Base-by-base conservation (phyloP, 2,113 vertebrate species). In the Tychaedon coryphoeus region DNA sequence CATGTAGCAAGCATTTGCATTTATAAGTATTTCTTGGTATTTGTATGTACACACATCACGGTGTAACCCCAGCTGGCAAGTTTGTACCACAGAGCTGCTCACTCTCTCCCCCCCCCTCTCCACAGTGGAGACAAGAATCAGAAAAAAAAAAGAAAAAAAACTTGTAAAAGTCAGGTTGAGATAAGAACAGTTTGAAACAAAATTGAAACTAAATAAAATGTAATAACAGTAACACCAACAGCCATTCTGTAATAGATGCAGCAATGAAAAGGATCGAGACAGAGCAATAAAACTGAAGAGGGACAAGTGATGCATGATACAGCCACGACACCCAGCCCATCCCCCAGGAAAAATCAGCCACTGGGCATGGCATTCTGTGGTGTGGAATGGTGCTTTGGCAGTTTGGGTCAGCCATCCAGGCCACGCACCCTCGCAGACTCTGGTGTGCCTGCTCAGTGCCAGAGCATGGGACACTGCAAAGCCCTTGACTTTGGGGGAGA, bases 141-240 rank as follows among this genome's bases (percentile, higher is more conserved):
- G 33, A 16, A 58, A 70, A 78, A 58, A 70, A 78, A 31, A 0
- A 47, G 45, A 76, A 61, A 50, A 50, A 51, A 60, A 16, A 5
- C 12, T 5, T 1, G 0, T 45, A 24, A 58, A 66, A 45, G 15
- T 38, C 3, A 2, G 6, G 3, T 22, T 38, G 36, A 38, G 43
- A n/a, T 36, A 58, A 51, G 33, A 73, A 38, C 16, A 67, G 13
- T 74, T 74, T n/a, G 40, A 40, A 40, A 40, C 40, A 40, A 40
- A 45, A 25, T 22, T 16, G 19, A 57, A 88, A 51, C 6, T 20
- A 65, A 65, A 43, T 50, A 28, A 51, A 80, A 73, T 17, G 12
- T 9, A 73, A 3, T 88, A 43, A 10, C 26, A 34, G 16, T 34
- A 56, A 12, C 34, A 65, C 10, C 5, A 17, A 22, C 15, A 24